Evolutionary conservation across 2,888 invertebrate species (phyloP), one percentile per base, ranked within the genome.

Genomic region (Xestia rhomboidea): DNA sequence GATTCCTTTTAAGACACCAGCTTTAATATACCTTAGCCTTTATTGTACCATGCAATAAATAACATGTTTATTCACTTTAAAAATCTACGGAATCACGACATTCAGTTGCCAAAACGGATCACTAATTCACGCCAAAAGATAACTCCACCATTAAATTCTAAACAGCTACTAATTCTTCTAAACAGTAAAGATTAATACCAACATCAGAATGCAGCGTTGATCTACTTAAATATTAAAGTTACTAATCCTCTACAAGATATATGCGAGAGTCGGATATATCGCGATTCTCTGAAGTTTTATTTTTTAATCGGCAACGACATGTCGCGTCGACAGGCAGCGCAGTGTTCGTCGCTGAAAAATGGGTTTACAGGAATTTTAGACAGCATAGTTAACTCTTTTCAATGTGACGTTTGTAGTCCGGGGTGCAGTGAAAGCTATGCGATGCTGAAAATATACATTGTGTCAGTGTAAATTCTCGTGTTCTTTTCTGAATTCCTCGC

Each of bases 321-420:
- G 88, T 30, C 27, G 49, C 76, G 84, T 34, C 70, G 88, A 88
- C 88, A 81, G 87, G 81, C 77, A 82, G 64, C 79, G 77, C 66
- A 79, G 73, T 88, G 88, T 86, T 86, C 63, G 41, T 38, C 68
- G 78, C 87, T 93, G 94, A 94, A 91, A 93, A 92, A 93, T 91
- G 88, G 88, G 88, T 91, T 93, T 91, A 89, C 91, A 88, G 89
- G 93, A 94, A 94, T 93, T 91, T 85, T 77, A 82, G 89, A 82
- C 38, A 64, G 80, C 70, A 63, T 77, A 76, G 73, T 77, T 81
- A 70, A 79, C 72, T 85, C 84, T 75, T 79, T 82, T 77, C 79
- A 79, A 71, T 70, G 70, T 74, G 88, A 78, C 81, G 71, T 73
- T 74, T 79, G 57, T 76, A 69, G 88, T 64, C 62, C 68, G 38